Evolutionary conservation across 2,797 vertebrate species (phyloP).

Genomic region (Chiloscyllium punctatum): DNA sequence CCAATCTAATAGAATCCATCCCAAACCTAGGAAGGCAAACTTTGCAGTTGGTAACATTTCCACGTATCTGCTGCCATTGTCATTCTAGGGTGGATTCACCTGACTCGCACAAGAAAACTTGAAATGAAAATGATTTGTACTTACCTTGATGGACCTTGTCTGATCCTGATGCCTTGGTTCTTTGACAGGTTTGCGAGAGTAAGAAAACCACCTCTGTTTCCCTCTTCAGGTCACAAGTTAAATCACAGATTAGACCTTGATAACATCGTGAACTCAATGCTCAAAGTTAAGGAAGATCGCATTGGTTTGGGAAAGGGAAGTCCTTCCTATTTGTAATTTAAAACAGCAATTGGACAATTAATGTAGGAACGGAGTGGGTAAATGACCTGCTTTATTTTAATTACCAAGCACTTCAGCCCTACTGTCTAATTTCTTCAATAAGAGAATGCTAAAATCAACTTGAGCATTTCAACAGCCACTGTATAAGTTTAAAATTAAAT

Average conservation of each 20-base stretch:
- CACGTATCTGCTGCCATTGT: too few species aligned
- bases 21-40: too few species aligned
- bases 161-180: neutral
- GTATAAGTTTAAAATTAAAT: too few species aligned
- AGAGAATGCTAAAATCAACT: neutral
- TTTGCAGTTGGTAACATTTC: too few species aligned
- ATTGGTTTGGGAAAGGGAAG: neutral
- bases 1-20: too few species aligned
- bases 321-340: neutral
- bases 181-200: neutral
- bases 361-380: neutral
- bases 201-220: neutral
- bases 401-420: neutral
- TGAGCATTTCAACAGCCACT: too few species aligned
- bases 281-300: neutral
- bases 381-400: neutral
- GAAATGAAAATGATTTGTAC: neutral
- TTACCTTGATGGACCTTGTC: neutral
- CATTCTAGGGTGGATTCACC: neutral
- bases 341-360: neutral
- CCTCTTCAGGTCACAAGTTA: neutral
- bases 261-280: neutral
- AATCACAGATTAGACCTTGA: neutral
- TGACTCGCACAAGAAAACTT: neutral
- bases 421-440: neutral